Evolutionary conservation across 2,113 vertebrate species (phyloP).

Genomic region (Entelurus aequoreus): DNA sequence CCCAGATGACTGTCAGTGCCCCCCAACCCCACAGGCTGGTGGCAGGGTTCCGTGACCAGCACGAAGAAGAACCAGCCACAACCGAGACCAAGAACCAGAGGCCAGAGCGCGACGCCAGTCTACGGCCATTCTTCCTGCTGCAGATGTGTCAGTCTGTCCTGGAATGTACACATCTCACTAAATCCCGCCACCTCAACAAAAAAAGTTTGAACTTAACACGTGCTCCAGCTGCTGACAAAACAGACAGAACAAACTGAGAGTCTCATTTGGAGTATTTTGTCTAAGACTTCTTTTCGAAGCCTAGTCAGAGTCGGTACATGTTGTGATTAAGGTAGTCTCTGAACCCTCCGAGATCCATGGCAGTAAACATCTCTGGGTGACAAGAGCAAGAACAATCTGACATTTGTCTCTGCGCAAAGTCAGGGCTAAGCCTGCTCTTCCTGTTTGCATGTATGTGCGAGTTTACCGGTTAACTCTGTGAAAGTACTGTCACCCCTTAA

Average conservation of each 20-base stretch:
- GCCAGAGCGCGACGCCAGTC: neutral
- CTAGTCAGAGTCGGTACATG: neutral
- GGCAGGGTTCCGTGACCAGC: constrained; percentile 67
- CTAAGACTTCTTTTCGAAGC: neutral
- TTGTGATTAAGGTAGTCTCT: neutral
- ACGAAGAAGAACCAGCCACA: constrained; percentile 46
- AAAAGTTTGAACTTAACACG: too few relatives aligned
- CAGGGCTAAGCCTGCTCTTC: neutral
- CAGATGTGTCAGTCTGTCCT: neutral
- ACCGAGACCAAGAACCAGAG: constrained; percentile 27
- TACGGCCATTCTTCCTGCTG: neutral
- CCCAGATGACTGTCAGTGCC: constrained; percentile 64
- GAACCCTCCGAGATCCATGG: too few relatives aligned
- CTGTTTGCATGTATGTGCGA: too few relatives aligned
- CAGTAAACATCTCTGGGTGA: too few relatives aligned
- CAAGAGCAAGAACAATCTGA: neutral
- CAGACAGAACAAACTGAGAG: too few relatives aligned
- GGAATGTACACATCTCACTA: neutral
- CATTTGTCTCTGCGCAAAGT: neutral
- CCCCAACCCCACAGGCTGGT: constrained; percentile 48
- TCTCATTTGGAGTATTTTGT: too few relatives aligned
- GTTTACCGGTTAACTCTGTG: too few relatives aligned
- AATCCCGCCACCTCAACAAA: too few relatives aligned
- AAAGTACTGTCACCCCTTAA: too few relatives aligned
- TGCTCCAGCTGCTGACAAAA: too few relatives aligned